These are phyloP conservation scores for Distichodus sexfasciatus DNA, from an alignment of 2,797 vertebrate genomes.

Conservation along the genomic window DNA sequence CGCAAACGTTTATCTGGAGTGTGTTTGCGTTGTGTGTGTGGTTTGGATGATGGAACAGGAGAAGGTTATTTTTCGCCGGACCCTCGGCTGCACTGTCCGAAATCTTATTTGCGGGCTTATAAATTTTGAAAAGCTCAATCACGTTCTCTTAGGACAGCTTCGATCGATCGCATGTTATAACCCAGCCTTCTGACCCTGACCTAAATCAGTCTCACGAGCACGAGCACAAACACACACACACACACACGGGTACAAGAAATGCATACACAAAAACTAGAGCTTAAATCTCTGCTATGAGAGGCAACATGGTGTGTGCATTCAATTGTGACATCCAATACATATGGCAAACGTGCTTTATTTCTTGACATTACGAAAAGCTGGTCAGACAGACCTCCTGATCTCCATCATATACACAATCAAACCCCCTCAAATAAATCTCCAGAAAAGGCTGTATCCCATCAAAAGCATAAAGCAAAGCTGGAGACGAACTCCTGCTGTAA, in stretches of 20 bases:
- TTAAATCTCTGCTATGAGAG: neutral
- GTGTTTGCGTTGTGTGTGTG: neutral
- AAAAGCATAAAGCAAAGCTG: neutral
- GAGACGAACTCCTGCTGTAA: neutral
- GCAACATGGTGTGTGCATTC: too few species aligned
- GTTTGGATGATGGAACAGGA: neutral
- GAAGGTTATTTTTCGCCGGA: neutral
- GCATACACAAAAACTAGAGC: neutral
- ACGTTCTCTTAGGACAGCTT: neutral
- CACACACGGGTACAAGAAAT: constrained; percentile 4
- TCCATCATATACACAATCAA: neutral
- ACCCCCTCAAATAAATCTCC: neutral
- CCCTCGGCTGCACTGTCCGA: neutral
- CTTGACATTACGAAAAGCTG: too few species aligned
- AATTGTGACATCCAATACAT: too few species aligned
- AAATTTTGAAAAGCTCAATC: constrained; percentile 47
- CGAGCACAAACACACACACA: neutral
- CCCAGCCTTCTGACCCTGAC: constrained; percentile 21
- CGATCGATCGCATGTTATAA: constrained; percentile 27
- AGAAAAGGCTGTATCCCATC: neutral
- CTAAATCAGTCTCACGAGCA: constrained; percentile 8
- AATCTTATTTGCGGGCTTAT: constrained; percentile 20
- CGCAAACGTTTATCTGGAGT: neutral
- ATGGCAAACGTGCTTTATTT: neutral
- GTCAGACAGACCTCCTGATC: too few species aligned